A percentile compares a stretch with the other conserved stretches of the same genome.
Evolutionary conservation across 2,797 vertebrate species (phyloP).

Genomic region (Chrosomus eos): DNA sequence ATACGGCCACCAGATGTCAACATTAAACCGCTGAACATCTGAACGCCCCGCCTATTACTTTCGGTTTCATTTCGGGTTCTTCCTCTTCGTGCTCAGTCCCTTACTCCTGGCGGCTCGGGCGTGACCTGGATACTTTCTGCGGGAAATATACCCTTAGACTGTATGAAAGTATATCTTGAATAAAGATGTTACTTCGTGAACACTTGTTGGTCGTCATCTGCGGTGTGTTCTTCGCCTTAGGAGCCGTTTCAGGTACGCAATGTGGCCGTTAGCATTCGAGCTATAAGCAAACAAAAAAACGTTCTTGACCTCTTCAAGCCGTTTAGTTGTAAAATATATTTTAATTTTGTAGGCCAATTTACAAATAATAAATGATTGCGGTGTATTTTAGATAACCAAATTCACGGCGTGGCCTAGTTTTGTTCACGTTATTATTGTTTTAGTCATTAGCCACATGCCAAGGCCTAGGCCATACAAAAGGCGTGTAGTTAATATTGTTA

Average conservation of each 20-base stretch:
- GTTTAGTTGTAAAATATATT: background rate
- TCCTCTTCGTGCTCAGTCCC: too few relatives aligned
- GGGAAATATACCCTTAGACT: background rate
- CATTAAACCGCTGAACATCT: too few relatives aligned
- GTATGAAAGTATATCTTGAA: background rate
- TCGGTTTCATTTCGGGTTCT: background rate
- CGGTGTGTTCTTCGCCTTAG: background rate
- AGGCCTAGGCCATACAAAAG: background rate
- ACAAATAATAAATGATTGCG: background rate
- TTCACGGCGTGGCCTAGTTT: background rate
- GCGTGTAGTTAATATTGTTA: background rate
- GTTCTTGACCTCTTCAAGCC: background rate
- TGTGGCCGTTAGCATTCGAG: background rate
- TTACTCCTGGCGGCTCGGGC: background rate
- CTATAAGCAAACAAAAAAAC: background rate
- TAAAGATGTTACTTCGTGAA: background rate
- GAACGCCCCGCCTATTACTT: fast-evolving
- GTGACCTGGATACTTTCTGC: background rate
- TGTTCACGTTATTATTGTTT: background rate
- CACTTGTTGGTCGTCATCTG: too few relatives aligned
- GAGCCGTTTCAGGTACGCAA: background rate
- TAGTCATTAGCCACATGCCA: background rate
- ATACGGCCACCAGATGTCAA: too few relatives aligned
- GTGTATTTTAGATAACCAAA: background rate
- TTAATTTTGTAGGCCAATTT: background rate